Evolutionary conservation across 2,888 invertebrate genomes (phyloP).

Genomic region (Aricia artaxerxes): DNA sequence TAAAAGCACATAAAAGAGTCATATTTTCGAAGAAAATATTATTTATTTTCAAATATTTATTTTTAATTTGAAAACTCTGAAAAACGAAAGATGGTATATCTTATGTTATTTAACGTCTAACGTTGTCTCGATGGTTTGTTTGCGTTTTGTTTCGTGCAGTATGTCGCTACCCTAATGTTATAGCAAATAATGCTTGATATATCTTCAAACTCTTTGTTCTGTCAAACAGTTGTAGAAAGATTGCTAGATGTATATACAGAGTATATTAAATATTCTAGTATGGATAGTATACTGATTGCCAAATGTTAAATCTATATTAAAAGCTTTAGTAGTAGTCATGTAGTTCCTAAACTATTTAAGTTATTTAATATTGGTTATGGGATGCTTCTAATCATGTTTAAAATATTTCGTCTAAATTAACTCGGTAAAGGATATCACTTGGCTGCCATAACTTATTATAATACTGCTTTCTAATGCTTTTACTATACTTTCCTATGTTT

Average conservation of each 20-base stretch:
- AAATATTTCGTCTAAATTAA: conserved; percentile 4
- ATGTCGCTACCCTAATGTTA: neutral
- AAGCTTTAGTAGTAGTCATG: conserved; percentile 24
- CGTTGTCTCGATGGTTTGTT: neutral
- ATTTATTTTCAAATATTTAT: neutral
- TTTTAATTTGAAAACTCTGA: neutral
- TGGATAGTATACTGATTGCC: conserved; percentile 20
- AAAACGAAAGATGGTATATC: neutral
- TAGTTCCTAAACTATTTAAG: conserved; percentile 6
- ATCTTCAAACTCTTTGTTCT: conserved; percentile 30
- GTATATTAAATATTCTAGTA: conserved; percentile 14
- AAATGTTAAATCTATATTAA: conserved; percentile 31
- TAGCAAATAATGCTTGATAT: conserved; percentile 21
- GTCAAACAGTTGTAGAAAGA: conserved; percentile 30
- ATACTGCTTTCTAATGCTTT: conserved; percentile 65
- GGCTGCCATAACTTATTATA: conserved; percentile 52
- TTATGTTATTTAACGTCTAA: neutral
- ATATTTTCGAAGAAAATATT: neutral
- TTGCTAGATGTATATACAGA: conserved; percentile 24
- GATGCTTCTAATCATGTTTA: conserved; percentile 40
- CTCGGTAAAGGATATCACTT: conserved; percentile 19
- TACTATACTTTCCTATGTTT: conserved; percentile 38
- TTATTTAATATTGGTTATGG: conserved; percentile 41
- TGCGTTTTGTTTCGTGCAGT: neutral
- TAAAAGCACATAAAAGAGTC: neutral